Conservation (phyloP, 1,140 invertebrate species). For the Apis florea region DNA sequence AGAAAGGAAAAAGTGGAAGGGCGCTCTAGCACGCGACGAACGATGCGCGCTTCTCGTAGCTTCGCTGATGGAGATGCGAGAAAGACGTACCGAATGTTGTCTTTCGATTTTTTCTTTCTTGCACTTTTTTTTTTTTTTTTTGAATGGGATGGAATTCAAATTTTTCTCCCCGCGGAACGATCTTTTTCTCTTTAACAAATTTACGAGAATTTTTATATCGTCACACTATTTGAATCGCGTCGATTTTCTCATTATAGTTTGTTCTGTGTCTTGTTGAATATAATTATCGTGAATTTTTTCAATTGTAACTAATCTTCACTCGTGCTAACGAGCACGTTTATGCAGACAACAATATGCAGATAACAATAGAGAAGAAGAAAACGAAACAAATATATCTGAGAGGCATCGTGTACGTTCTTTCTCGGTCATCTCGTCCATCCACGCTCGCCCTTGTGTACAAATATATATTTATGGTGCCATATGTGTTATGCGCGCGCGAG, state of each 20-base stretch:
- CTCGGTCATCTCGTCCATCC: constrained; percentile 40
- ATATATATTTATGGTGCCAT: constrained; percentile 57
- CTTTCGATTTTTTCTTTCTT: background rate
- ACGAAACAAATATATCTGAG: background rate
- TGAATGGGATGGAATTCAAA: too few relatives aligned
- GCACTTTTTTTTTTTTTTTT: background rate
- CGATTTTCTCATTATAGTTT: too few relatives aligned
- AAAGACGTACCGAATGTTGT: background rate
- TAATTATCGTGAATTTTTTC: too few relatives aligned
- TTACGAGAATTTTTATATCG: too few relatives aligned
- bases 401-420: constrained; percentile 31
- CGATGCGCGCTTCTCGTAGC: background rate
- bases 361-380: background rate
- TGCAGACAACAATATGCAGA: too few relatives aligned
- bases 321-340: too few relatives aligned
- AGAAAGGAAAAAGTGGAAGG: background rate
- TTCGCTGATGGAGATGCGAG: constrained; percentile 15
- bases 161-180: too few relatives aligned
- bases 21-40: background rate
- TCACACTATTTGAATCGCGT: too few relatives aligned
- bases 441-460: constrained; percentile 47
- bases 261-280: too few relatives aligned
- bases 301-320: too few relatives aligned
- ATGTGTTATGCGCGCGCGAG: constrained; percentile 43
- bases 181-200: too few relatives aligned